Base-by-base conservation (phyloP, 2,888 invertebrate species). In the Apotomis turbidana region DNA sequence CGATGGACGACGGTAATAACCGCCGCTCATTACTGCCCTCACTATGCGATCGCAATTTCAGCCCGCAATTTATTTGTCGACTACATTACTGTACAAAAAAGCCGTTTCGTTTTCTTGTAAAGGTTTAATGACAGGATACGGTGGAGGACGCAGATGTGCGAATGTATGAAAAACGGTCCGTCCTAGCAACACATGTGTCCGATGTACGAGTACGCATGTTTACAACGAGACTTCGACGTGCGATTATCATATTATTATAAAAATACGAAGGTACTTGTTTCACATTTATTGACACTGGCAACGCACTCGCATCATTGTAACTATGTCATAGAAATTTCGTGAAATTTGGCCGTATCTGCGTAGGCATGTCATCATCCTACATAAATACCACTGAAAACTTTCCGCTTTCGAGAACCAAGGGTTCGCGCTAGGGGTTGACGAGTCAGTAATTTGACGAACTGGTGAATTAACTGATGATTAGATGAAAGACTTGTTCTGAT, bases 51-150 rank as follows among this genome's bases (percentile, higher is more conserved):
- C 76, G 83, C 81, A 90, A 89, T 91, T 88, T 87, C 85, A 82
- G 83, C 86, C 87, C 88, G 90, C 88, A 87, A 89, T 89, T 87
- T 87, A 85, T 88, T 87, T 88, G 86, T 86, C 82, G 80, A 84
- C 81, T 80, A 83, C 83, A 86, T 89, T 87, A 89, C 84, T 87
- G 84, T 83, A 77, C 77, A 76, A 80, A 82, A 87, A 88, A 89
- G 89, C 87, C 83, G 76, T 74, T 81, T 81, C 80, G 82, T 85
- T 88, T 84, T 90, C 86, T 89, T 83, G 83, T 80, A 77, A 81
- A 82, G 85, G 85, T 87, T 86, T 91, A 90, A 91, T 90, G 91
- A 89, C 92, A 90, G 91, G 91, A 91, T 91, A 88, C 83, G 79
- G 80, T 83, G 79, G 76, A 76, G 80, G 80, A 77, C 84, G 85